A percentile compares a stretch with the other conserved stretches of the same genome.
phyloP scores from a whole-genome alignment of 2,797 vertebrate species.

The Pygocentrus nattereri region DNA sequence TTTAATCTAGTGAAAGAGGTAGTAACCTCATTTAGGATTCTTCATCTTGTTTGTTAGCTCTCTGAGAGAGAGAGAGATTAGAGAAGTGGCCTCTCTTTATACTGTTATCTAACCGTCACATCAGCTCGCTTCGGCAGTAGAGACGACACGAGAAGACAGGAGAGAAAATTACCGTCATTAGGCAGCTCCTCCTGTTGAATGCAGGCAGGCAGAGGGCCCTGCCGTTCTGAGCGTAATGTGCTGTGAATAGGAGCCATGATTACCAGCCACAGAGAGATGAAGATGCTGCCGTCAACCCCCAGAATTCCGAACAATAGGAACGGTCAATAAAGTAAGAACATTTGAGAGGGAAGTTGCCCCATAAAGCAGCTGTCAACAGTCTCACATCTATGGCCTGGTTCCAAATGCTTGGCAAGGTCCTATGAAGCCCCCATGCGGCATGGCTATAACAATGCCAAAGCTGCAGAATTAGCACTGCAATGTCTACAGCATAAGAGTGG shows the following conservation, averaged over 20 bases:
- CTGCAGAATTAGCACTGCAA: background rate
- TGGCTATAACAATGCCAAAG: background rate
- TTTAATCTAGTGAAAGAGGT: background rate
- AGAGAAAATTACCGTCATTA: slow-evolving; percentile 27
- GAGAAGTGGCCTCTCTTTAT: background rate
- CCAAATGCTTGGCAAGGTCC: background rate
- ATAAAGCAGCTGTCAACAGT: background rate
- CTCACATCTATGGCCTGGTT: background rate
- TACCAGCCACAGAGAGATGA: background rate
- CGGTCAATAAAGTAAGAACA: background rate
- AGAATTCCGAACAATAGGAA: background rate
- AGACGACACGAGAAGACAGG: background rate
- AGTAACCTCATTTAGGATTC: background rate
- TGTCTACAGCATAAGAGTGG: too few species aligned
- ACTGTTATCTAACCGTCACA: slow-evolving; percentile 31
- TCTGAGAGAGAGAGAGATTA: background rate
- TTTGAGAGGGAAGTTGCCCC: background rate
- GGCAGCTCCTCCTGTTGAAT: slow-evolving; percentile 23
- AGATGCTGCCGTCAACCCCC: background rate
- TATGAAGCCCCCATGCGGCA: background rate
- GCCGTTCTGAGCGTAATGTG: slow-evolving; percentile 1
- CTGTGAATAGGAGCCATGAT: slow-evolving; percentile 15
- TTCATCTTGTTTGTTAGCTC: background rate
- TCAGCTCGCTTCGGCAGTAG: slow-evolving; percentile 18
- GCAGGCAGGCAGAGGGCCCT: background rate